Conservation (phyloP, 2,113 vertebrate genomes). For the Azemiops feae region DNA sequence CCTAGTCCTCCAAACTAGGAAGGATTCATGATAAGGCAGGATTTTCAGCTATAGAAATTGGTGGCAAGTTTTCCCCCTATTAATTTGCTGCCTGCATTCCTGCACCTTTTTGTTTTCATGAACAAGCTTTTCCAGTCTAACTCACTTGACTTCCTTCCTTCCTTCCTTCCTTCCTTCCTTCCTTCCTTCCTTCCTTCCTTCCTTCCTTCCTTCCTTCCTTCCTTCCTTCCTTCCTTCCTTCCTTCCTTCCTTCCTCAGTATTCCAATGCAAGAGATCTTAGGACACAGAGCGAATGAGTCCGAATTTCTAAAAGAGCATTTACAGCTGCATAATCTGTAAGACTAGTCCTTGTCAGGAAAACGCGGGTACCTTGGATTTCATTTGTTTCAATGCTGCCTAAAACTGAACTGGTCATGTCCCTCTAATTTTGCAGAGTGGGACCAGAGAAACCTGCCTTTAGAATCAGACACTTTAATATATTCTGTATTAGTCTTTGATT, state of each 20-base stretch:
- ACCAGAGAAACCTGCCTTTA: not conserved
- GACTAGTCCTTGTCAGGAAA: conserved; percentile 51
- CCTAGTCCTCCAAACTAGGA: conserved; percentile 43
- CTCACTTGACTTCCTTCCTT: conserved; percentile 13
- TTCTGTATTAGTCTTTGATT: not conserved
- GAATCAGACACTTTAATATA: not conserved
- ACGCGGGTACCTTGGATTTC: not conserved
- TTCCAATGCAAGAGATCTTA: conserved; percentile 67
- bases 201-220: not conserved
- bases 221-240: conserved; percentile 32
- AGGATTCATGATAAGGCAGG: conserved; percentile 43
- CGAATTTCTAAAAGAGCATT: conserved; percentile 65
- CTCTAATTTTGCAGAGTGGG: not conserved
- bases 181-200: too few species aligned
- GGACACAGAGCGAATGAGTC: conserved; percentile 51
- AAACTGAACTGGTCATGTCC: not conserved
- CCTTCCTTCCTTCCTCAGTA: conserved; percentile 60
- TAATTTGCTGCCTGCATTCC: conserved; percentile 72
- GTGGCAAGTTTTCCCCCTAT: conserved; percentile 66
- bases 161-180: not conserved
- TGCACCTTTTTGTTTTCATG: conserved; percentile 31
- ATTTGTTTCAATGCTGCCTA: not conserved
- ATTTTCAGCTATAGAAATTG: conserved; percentile 59
- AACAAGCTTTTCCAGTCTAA: conserved; percentile 54
- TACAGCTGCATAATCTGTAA: conserved; percentile 67